Evolutionary conservation across 2,888 invertebrate genomes (phyloP), one percentile per base, ranked within the genome.

Genomic region (Ariolimax columbianus): DNA sequence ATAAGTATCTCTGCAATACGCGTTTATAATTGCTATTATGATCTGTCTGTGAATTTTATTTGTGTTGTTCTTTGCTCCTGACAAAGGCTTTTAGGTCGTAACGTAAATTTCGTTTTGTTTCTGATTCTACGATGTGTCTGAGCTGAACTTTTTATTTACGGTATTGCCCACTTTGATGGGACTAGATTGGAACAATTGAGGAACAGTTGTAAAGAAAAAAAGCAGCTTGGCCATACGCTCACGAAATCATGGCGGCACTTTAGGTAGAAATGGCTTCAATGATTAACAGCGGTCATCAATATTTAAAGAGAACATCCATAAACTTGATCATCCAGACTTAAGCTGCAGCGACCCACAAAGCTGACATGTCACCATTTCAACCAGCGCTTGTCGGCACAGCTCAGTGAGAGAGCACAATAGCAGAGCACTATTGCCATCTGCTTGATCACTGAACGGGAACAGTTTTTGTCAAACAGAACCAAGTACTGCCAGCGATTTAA

Each of bases 251-350:
- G 77, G 30, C 51, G 33, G 17, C 19, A 77, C 30, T 77, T 77
- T 30, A 51, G 51, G 33, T 55, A 51, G 75, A 38, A 19, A 70
- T 38, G 38, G 70, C 75, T 51, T 77, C 47, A 63, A n/a, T 63
- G 59, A 30, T 66, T 11, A 66, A 0, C 4, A 30, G 77, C 66
- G 47, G 51, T 75, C 86, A 66, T 86, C 73, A 86, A 86, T 86
- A 86, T 83, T 86, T 86, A 86, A 86, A 83, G 86, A 80, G 70
- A 55, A 51, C 59, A 43, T 59, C 80, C 30, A 80, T 40, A 63
- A 66, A 75, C 68, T 83, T 86, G 79, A 79, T 79, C 14, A 73
- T n/a, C 43, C 43, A 40, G n/a, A 0, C 17, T 30, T n/a, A 43
- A n/a, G 6, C 40, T 36, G 14, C 36, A 68, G 33, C 36, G 17